Conservation (phyloP, 2,797 vertebrate species). For the Xiphophorus birchmanni region DNA sequence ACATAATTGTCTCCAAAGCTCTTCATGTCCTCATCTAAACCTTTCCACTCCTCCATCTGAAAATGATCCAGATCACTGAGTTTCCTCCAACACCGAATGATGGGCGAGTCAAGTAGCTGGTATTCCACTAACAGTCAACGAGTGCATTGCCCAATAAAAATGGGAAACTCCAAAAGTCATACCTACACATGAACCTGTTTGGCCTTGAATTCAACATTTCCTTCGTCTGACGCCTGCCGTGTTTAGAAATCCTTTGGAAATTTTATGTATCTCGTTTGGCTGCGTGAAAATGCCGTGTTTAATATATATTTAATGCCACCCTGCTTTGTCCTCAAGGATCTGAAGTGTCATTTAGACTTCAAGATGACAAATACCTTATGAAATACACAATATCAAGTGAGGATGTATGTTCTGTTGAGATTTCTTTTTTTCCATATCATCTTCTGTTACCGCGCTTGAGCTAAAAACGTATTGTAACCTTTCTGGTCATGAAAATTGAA, state of each 20-base stretch:
- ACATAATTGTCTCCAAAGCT: constrained; percentile 41
- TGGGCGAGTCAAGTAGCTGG: constrained; percentile 43
- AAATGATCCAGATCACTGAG: constrained; percentile 50
- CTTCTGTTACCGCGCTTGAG: no score
- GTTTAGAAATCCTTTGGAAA: constrained; percentile 15
- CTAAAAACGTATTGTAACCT: no score
- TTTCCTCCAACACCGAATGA: constrained; percentile 58
- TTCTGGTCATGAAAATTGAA: neutral
- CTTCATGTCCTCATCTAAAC: constrained; percentile 35
- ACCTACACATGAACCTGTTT: constrained; percentile 13
- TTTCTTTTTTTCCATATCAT: no score
- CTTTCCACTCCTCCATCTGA: constrained; percentile 41
- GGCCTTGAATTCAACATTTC: constrained; percentile 27
- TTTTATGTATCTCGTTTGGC: neutral
- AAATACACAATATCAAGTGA: no score
- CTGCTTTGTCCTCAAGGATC: constrained; percentile 21
- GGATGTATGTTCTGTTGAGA: no score
- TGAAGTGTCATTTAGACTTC: constrained; percentile 25
- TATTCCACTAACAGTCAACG: constrained; percentile 47
- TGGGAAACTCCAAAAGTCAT: constrained; percentile 19
- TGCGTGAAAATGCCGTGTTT: constrained; percentile 37
- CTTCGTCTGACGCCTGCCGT: constrained; percentile 1
- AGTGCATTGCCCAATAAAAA: constrained; percentile 59
- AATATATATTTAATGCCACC: constrained; percentile 16
- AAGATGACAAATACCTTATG: neutral